These are phyloP conservation scores for Carabus problematicus DNA, from an alignment of 2,888 invertebrate species.

Conservation along the genomic window DNA sequence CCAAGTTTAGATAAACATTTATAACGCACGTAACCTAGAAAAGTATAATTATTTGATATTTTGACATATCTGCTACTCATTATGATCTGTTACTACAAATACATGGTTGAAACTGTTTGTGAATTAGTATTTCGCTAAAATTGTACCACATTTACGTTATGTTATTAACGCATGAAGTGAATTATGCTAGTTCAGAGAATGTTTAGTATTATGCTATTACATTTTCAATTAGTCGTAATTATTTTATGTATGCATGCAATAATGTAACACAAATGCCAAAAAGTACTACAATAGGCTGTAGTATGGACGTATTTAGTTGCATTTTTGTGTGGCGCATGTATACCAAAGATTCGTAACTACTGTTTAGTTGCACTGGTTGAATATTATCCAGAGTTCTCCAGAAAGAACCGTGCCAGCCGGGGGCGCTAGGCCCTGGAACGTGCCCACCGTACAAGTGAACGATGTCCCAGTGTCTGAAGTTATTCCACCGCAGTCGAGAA, in stretches of 20 bases:
- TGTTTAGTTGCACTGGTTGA: no score
- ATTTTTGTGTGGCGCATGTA: no score
- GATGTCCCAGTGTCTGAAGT: constrained; percentile 63
- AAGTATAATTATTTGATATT: no score
- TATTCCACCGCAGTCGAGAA: constrained; percentile 31
- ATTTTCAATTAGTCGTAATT: no score
- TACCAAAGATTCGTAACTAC: no score
- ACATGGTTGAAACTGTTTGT: no score
- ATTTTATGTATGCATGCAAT: no score
- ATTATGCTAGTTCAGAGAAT: no score
- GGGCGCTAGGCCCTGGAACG: constrained; percentile 50
- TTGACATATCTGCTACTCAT: no score
- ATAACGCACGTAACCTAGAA: not conserved
- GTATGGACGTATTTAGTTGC: not conserved
- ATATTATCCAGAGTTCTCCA: constrained; percentile 29
- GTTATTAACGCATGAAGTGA: not conserved
- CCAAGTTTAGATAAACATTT: not conserved
- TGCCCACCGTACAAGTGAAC: constrained; percentile 69
- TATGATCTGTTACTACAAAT: no score
- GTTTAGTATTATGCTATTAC: no score
- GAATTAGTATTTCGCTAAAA: not conserved
- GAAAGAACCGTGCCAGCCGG: constrained; percentile 23
- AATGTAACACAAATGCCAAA: no score
- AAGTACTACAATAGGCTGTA: not conserved
- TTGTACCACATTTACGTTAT: not conserved